Conservation (phyloP, 92 coral and sea anemone genomes). For the Heliopora coerulea region DNA sequence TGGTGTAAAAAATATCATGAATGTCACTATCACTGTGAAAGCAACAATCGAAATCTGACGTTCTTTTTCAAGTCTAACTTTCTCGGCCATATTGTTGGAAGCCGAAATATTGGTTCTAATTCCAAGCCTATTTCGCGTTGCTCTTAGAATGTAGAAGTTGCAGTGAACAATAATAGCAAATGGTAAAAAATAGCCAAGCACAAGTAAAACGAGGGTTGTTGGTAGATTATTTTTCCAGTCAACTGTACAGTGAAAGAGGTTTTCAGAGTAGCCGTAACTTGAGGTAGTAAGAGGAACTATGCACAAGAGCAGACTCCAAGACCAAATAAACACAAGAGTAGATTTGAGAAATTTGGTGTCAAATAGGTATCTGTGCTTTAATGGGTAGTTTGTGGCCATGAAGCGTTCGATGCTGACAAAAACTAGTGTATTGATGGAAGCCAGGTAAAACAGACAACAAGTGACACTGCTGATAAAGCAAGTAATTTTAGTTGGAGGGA, state of each 20-base stretch:
- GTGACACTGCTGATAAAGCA: slow-evolving; percentile 26
- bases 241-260: slow-evolving; percentile 18
- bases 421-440: slow-evolving; percentile 8
- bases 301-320: slow-evolving; percentile 23
- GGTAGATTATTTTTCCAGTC: slow-evolving; percentile 13
- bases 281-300: slow-evolving; percentile 1
- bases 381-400: slow-evolving; percentile 34
- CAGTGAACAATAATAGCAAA: slow-evolving; percentile 6
- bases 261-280: not conserved
- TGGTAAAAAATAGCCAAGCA: slow-evolving; percentile 1
- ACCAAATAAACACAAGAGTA: slow-evolving; percentile 4
- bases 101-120: not conserved
- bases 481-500: not conserved
- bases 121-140: not conserved
- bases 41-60: not conserved
- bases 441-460: slow-evolving; percentile 6
- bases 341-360: not conserved
- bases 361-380: slow-evolving; percentile 10
- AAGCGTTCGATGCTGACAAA: slow-evolving; percentile 29
- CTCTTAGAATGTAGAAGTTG: not conserved
- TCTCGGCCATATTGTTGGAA: too few species aligned
- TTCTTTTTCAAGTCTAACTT: not conserved
- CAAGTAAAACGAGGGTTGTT: slow-evolving; percentile 1
- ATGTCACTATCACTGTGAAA: slow-evolving; percentile 11
- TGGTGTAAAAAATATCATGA: slow-evolving; percentile 22